Base-by-base conservation (phyloP, 2,888 invertebrate species). In the Trichopoda pennipes region DNA sequence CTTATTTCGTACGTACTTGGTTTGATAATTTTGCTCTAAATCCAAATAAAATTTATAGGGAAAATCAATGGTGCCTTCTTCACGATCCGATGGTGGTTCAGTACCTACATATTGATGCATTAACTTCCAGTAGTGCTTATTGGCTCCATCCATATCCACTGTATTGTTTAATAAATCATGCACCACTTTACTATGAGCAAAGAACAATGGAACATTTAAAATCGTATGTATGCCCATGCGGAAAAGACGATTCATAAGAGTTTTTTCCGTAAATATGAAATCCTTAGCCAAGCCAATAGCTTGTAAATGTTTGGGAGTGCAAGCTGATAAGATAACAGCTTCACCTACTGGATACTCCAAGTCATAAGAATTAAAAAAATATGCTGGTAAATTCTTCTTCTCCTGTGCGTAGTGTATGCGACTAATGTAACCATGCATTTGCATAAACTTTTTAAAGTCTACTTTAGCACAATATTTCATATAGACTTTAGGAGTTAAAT, bases 41-140 rank as follows among this genome's bases (percentile, higher is more conserved):
- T 90, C 89, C 35, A 89, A 92, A 85, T 96, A 96, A 86, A 94
- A 96, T 86, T 95, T 96, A 35, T 95, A 93, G 10, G 95, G 95
- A 3, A 95, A 94, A 87, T 96, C 96, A 73, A 96, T 95, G 88
- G 95, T 94, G 0, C 92, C 92, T 85, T 94, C 94, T 12, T 92
- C 92, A 66, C 95, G 92, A 78, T 92, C 92, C 0, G 93, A 90
- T 0, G 95, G 94, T 0, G 95, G 94, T 84, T 94, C 93, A 7
- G 95, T 91, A 0, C 95, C 95, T 76, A 94, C 95, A 84, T 93
- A 92, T 84, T 90, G 88, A 83, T 93, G 93, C 84, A 94, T 91
- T 38, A 95, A 90, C 76, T 92, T 92, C 94, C 95, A 95, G 90
- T 93, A 95, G 80, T 94, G 93, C 58, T 93, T 93, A 88, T 95